Evolutionary conservation across 2,113 vertebrate genomes (phyloP), one percentile per base, ranked within the genome.

Genomic region (Deroptyus accipitrinus): DNA sequence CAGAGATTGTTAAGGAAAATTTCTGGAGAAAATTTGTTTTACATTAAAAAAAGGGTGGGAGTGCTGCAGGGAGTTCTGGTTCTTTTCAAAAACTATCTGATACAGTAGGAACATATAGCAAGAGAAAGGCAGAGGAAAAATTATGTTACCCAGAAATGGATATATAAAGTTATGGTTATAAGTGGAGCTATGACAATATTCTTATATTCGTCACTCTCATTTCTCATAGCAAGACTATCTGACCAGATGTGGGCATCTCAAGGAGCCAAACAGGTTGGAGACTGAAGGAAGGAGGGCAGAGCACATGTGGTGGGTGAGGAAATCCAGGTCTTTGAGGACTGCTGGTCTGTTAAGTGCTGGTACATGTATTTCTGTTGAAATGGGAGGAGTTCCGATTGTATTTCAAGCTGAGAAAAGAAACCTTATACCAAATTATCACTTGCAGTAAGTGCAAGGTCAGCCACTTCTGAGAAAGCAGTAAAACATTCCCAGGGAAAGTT

Each of bases 341-440:
- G 73, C 63, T 90, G 84, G 28, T 72, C 59, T 86, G 46, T 80
- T 83, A 85, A 81, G n/a, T 83, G 68, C 70, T 75, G 16, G 61
- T 83, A 81, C 27, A 55, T 28, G 27, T 49, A 88, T 80, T 94
- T 73, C 69, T 90, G 63, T 73, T 63, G 64, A 67, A 86, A 23
- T 59, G 48, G 77, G 91, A 80, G 66, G 83, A 80, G 63, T 22
- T 68, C 18, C 55, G 62, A 41, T 76, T 92, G 48, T 91, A 42
- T 82, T 93, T 94, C 78, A 92, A 63, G 42, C 67, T 70, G 79
- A 95, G 90, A 85, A 63, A 88, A 83, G 77, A 92, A 95, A 93
- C 27, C 13, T 75, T 62, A 82, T 9, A 74, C 64, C 73, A 82
- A 92, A 93, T 82, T 92, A 79, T 87, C 86, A 78, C 68, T 83